Percentiles rank a stretch among this genome's conserved stretches.
These are phyloP conservation scores for Pogoniulus pusillus DNA, from an alignment of 2,797 vertebrate genomes.

Conservation along the genomic window DNA sequence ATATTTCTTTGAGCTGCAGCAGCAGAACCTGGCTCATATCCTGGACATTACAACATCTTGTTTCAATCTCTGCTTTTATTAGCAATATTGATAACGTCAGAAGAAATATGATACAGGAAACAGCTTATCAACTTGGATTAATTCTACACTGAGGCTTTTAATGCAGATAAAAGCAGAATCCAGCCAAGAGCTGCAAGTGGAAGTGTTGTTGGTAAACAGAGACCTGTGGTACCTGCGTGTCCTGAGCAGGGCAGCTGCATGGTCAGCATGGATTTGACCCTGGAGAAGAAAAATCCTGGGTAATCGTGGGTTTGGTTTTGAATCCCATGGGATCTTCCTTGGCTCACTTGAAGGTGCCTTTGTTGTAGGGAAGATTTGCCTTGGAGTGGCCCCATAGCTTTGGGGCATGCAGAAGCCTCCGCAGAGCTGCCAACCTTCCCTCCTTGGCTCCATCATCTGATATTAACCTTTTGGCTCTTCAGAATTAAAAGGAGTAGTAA, in stretches of 20 bases:
- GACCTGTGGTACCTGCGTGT: neutral
- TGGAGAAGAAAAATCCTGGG: neutral
- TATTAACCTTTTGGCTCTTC: too few species aligned
- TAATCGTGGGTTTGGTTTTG: neutral
- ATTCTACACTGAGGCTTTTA: conserved; percentile 18
- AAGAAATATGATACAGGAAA: conserved; percentile 52
- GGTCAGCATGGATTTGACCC: neutral
- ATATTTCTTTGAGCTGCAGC: conserved; percentile 41
- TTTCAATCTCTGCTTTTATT: conserved; percentile 62
- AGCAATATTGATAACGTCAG: conserved; percentile 49
- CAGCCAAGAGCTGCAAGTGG: neutral
- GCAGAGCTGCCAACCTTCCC: neutral
- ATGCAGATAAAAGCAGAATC: neutral
- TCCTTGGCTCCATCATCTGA: neutral
- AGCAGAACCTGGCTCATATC: conserved; percentile 49
- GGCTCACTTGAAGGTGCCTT: neutral
- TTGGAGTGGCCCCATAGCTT: accelerated
- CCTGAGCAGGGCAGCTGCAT: neutral
- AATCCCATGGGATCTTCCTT: accelerated
- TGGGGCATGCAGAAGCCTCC: neutral
- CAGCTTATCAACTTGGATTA: conserved; percentile 13
- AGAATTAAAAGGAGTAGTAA: too few species aligned
- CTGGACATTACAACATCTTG: conserved; percentile 36
- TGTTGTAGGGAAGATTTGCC: neutral
- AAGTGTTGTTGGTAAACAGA: neutral